Conservation (phyloP, 2,113 vertebrate genomes). For the Scomber colias region DNA sequence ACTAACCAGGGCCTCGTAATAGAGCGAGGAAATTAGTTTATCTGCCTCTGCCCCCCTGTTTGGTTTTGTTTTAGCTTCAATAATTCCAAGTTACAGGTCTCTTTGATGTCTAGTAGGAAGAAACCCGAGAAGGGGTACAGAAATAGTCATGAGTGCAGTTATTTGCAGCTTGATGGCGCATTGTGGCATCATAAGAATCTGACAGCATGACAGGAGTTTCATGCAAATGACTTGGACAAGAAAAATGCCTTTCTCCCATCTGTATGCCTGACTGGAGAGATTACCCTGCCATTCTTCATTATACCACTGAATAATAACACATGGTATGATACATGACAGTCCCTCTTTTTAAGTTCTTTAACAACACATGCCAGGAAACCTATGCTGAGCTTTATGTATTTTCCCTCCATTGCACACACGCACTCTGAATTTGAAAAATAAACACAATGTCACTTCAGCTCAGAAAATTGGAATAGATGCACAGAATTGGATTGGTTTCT, state of each 20-base stretch:
- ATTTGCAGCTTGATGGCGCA: slow-evolving; percentile 50
- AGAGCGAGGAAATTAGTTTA: slow-evolving; percentile 61
- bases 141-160: slow-evolving; percentile 52
- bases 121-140: slow-evolving; percentile 58
- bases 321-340: slow-evolving; percentile 33
- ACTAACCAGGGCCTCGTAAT: slow-evolving; percentile 56
- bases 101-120: slow-evolving; percentile 67
- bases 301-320: slow-evolving; percentile 44
- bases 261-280: slow-evolving; percentile 35
- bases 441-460: slow-evolving; percentile 43
- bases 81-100: slow-evolving; percentile 47
- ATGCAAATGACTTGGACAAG: slow-evolving; percentile 48
- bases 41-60: slow-evolving; percentile 54
- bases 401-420: background rate
- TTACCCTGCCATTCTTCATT: slow-evolving; percentile 29
- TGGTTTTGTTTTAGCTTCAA: slow-evolving; percentile 41
- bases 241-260: slow-evolving; percentile 13
- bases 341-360: slow-evolving; percentile 21
- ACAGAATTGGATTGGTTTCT: slow-evolving; percentile 46
- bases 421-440: slow-evolving; percentile 34
- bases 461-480: slow-evolving; percentile 50
- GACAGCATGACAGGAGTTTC: slow-evolving; percentile 34
- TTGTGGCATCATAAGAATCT: slow-evolving; percentile 45
- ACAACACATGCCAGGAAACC: slow-evolving; percentile 26
- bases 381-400: slow-evolving; percentile 21